These are phyloP conservation scores for Molanna angustata DNA, from an alignment of 2,888 invertebrate species.

Conservation along the genomic window DNA sequence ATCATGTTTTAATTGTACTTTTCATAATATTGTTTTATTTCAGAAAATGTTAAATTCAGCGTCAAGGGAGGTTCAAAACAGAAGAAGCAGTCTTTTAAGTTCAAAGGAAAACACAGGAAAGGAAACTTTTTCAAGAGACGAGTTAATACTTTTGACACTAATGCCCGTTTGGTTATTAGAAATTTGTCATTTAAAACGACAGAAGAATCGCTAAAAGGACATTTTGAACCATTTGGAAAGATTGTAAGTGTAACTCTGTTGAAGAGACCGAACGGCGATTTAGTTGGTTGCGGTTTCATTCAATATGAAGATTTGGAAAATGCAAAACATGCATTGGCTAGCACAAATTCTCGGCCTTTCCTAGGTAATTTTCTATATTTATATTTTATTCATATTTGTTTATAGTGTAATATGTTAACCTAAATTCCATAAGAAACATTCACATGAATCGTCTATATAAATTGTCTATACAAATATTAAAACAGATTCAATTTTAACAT, in stretches of 20 bases:
- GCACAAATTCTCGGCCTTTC: conserved; percentile 66
- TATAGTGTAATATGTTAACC: too few species aligned
- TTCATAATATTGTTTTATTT: too few species aligned
- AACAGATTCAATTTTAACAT: too few species aligned
- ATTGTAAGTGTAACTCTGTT: conserved; percentile 72
- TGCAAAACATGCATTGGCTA: conserved; percentile 75
- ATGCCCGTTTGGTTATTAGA: conserved; percentile 63
- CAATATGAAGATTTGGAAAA: conserved; percentile 74
- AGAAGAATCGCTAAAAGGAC: conserved; percentile 64
- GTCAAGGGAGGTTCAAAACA: neutral
- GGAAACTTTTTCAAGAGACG: conserved; percentile 13
- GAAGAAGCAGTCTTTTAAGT: conserved; percentile 19
- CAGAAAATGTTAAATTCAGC: neutral
- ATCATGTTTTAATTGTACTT: too few species aligned
- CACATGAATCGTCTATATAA: too few species aligned
- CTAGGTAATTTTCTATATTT: too few species aligned
- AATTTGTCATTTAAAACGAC: conserved; percentile 73
- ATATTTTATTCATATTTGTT: too few species aligned
- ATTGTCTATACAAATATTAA: too few species aligned
- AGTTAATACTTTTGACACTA: conserved; percentile 37
- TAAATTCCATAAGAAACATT: too few species aligned
- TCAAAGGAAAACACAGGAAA: too few species aligned
- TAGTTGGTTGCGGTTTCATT: conserved; percentile 86
- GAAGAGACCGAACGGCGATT: conserved; percentile 69
- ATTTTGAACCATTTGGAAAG: conserved; percentile 72